Conservation (phyloP, 2,888 invertebrate genomes). For the Alentia gelatinosa region DNA sequence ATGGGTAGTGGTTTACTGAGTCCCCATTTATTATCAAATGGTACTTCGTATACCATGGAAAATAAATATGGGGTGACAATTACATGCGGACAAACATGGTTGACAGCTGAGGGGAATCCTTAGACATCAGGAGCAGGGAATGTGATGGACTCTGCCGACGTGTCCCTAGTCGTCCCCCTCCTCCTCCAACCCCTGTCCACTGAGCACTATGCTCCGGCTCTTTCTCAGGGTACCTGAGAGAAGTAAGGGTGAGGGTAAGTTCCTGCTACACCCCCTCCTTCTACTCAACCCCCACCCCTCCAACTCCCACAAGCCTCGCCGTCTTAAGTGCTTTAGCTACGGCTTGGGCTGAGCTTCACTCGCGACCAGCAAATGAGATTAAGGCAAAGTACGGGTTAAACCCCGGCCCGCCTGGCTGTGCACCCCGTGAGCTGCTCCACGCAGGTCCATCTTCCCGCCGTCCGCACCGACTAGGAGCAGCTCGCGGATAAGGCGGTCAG, state of each 20-base stretch:
- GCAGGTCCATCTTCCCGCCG: not conserved
- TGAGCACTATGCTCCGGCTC: too few relatives aligned
- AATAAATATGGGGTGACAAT: too few relatives aligned
- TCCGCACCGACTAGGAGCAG: not conserved
- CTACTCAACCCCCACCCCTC: not conserved
- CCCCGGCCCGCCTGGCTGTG: not conserved
- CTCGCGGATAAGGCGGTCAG: not conserved
- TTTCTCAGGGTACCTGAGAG: not conserved
- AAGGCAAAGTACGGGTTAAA: constrained; percentile 16
- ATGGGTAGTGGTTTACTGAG: too few relatives aligned
- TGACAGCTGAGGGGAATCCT: too few relatives aligned
- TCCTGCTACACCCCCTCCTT: not conserved
- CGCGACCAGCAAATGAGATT: constrained; percentile 35
- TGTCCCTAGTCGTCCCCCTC: not conserved
- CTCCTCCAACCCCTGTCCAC: too few relatives aligned
- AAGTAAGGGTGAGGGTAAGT: not conserved
- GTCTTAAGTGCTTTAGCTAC: constrained; percentile 32
- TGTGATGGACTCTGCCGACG: too few relatives aligned
- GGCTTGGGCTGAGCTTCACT: constrained; percentile 30
- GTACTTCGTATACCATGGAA: too few relatives aligned
- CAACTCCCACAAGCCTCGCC: not conserved
- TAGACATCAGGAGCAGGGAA: too few relatives aligned
- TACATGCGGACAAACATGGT: too few relatives aligned
- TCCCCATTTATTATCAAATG: too few relatives aligned
- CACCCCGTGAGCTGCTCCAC: too few relatives aligned